Percentiles rank a stretch among this genome's conserved stretches.
phyloP scores from a whole-genome alignment of 2,113 vertebrate genomes.

The Kryptolebias marmoratus region DNA sequence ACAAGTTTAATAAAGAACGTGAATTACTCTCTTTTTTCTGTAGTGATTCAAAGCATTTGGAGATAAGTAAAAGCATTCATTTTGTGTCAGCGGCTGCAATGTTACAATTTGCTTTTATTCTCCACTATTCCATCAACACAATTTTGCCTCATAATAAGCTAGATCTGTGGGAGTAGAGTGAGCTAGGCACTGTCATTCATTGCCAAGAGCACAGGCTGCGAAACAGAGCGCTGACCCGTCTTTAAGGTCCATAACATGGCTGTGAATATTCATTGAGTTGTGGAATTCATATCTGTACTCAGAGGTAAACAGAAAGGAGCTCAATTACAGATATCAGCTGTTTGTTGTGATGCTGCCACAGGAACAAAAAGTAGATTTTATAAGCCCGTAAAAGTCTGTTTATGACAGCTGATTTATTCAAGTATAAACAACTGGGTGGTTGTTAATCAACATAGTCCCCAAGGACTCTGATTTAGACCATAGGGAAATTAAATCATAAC shows the following conservation, averaged over 20 bases:
- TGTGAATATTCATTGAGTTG: conserved; percentile 56
- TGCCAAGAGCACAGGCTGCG: conserved; percentile 36
- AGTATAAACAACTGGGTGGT: conserved; percentile 42
- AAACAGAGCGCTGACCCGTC: conserved; percentile 38
- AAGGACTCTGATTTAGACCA: conserved; percentile 27
- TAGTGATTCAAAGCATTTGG: not conserved
- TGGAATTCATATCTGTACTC: conserved; percentile 31
- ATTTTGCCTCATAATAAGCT: conserved; percentile 24
- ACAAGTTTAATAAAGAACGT: conserved; percentile 4
- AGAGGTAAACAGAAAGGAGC: conserved; percentile 15
- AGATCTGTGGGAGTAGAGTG: conserved; percentile 8
- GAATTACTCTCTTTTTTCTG: not conserved
- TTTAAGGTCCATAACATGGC: conserved; percentile 17
- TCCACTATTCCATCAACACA: not conserved
- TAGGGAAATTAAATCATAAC: conserved; percentile 68
- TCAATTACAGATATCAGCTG: conserved; percentile 28
- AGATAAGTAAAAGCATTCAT: not conserved
- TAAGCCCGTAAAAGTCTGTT: conserved; percentile 27
- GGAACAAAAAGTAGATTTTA: conserved; percentile 4
- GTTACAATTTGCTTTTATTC: conserved; percentile 2
- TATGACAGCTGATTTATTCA: conserved; percentile 48
- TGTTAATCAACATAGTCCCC: conserved; percentile 53
- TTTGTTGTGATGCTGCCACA: conserved; percentile 14
- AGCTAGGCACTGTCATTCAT: conserved; percentile 5
- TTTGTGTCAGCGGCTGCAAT: not conserved